Evolutionary conservation across 30 jellyfish, hydroid and myxozoan genomes (phyloP).

Genomic region (Chironex yamaguchii): DNA sequence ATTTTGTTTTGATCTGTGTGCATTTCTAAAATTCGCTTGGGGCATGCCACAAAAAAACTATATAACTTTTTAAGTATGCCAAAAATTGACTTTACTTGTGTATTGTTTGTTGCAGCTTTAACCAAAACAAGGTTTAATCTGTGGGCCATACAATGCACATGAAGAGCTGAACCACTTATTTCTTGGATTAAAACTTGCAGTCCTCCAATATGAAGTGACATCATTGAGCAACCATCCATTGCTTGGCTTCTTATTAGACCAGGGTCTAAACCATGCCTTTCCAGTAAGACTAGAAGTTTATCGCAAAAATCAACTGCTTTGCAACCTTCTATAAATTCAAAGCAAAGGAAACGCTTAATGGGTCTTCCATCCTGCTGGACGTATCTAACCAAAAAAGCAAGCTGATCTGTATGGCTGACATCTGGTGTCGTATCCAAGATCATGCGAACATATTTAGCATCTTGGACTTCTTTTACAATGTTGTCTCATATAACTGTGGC

Average conservation of each 20-base stretch:
- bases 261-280: not conserved
- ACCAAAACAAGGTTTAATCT: not conserved
- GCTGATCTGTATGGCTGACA: slow-evolving; percentile 32
- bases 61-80: not conserved
- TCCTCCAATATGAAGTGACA: not conserved
- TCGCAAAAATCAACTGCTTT: not conserved
- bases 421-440: slow-evolving; percentile 62
- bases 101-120: not conserved
- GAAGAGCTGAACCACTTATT: not conserved
- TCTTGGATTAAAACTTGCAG: not conserved
- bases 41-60: not conserved
- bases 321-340: not conserved
- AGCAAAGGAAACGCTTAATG: not conserved
- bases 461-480: slow-evolving; percentile 24
- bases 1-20: not conserved
- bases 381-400: not conserved
- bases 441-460: slow-evolving; percentile 34
- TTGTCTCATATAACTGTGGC: slow-evolving; percentile 45
- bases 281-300: not conserved
- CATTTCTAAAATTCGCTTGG: not conserved
- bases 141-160: not conserved
- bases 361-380: not conserved
- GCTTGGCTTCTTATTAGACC: not conserved
- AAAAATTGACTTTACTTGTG: not conserved
- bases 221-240: not conserved